Base-by-base conservation (phyloP, 2,797 vertebrate species). In the Ciconia nigra region DNA sequence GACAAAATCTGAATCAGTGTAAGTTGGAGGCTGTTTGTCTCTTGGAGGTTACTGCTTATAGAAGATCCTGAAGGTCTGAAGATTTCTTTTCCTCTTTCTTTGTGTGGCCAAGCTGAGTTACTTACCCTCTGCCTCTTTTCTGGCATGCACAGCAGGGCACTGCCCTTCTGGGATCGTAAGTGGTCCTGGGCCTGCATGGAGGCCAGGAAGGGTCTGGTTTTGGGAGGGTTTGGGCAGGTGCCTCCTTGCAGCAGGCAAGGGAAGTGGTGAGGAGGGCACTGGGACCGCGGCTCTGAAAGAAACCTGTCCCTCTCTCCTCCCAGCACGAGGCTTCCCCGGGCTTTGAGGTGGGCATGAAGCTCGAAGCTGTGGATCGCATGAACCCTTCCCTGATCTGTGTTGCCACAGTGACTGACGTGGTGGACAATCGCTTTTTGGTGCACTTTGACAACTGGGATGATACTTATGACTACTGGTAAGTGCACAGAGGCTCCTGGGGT, bases 401-500 rank as follows among this genome's bases (percentile, higher is more conserved):
- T 85, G 99, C 99, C 96, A 99, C 99, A 13, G 99, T 99, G 97
- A 99, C 99, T 2, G 99, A 99, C 1, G 98, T 99, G 92, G 99
- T 99, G 91, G 99, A 99, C 58, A 95, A 98, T 89, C 99, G 99
- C 76, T 99, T 99, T 97, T 98, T 99, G 94, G 99, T 99, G 98
- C 99, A 99, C 98, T 99, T 99, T 95, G 99, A 99, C 97, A 99
- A 99, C 98, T 99, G 99, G 99, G 99, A 99, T 42, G 99, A 99
- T 96, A 99, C 99, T 9, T 99, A 99, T 0, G 99, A 99, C 97
- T 99, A 99, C 98, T 99, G 99, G 99, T 99, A 97, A 86, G 96
- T 74, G 86, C 83, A 29, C 10, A 57, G 52, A 16, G 44, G 29
- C 22, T 81, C 17, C 41, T 57, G 41, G 19, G 8, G 10, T 31